These are phyloP conservation scores for Psylliodes chrysocephalus DNA, from an alignment of 2,888 invertebrate genomes.

Conservation along the genomic window DNA sequence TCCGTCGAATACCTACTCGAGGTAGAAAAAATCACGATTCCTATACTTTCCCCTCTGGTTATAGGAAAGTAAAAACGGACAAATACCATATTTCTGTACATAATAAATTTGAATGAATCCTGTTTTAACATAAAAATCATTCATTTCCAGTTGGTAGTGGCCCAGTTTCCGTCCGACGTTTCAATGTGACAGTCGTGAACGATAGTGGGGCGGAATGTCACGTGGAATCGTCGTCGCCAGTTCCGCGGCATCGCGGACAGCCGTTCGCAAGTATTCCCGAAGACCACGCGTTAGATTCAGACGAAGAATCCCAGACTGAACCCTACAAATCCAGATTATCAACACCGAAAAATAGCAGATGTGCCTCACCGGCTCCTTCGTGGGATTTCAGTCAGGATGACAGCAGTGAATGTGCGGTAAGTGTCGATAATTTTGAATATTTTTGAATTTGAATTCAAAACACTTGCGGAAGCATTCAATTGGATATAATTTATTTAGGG, in stretches of 20 bases:
- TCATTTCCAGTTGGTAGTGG: constrained; percentile 44
- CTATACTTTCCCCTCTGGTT: no score
- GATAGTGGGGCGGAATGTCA: constrained; percentile 45
- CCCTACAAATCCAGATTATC: constrained; percentile 35
- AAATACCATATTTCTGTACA: no score
- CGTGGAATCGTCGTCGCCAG: constrained; percentile 56
- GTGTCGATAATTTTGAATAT: no score
- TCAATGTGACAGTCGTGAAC: constrained; percentile 67
- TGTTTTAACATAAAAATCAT: no score
- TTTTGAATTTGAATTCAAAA: no score
- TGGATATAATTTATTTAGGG: no score
- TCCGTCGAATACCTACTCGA: no score
- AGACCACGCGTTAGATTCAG: constrained; percentile 63
- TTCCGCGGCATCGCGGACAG: constrained; percentile 61
- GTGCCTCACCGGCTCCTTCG: constrained; percentile 60
- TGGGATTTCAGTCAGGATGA: constrained; percentile 63
- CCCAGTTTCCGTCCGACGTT: constrained; percentile 62
- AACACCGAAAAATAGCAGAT: constrained; percentile 47
- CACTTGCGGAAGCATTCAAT: no score
- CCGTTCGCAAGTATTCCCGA: constrained; percentile 65
- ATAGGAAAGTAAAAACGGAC: no score
- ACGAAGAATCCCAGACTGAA: constrained; percentile 24
- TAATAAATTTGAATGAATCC: no score
- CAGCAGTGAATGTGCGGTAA: constrained; percentile 53
- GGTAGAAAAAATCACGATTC: no score